Base-by-base conservation (phyloP, 2,113 vertebrate species). In the Muscicapa adusta region DNA sequence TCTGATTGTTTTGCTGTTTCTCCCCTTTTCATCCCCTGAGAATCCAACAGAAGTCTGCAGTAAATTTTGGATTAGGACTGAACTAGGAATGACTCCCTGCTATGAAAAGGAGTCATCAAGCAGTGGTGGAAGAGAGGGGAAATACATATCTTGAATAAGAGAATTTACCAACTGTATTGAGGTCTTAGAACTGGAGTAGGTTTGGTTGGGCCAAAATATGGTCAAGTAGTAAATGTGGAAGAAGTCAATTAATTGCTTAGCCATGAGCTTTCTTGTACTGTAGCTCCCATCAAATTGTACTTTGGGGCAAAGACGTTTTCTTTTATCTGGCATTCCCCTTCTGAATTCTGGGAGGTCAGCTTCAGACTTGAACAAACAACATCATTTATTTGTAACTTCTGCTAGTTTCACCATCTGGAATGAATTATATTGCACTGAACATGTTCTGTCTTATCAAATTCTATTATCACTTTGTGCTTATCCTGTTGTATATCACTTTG, bases 391-490 rank as follows among this genome's bases (percentile, higher is more conserved):
- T 94, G 25, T 34, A 89, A 61, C 34, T 94, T 87, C 38, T 70
- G 18, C 18, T 94, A 34, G 63, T 95, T 90, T 86, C 19, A 60
- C 38, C 88, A 86, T 86, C 82, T 94, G 88, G 36, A 16, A 45
- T 86, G 93, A 90, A 60, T 51, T 83, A 72, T 38, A 25, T 45
- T 61, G 22, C 31, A 60, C 43, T 60, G 63, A 83, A 74, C 48
- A 31, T 53, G 43, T 93, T 91, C 65, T 88, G 17, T 89, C 84
- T 94, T 94, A 96, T 92, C 93, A 93, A 79, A 96, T 81, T 89
- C 82, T 58, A 81, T 94, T 89, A 94, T 89, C 83, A 50, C 54
- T 94, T 91, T 68, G 79, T 53, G 54, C 63, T 94, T 96, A 94
- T 92, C 83, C 6, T 85, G 60, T 51, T 82, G 45, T 88, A 77